Evolutionary conservation across 2,888 invertebrate species (phyloP).

Genomic region (Disparrhopalites patrizii): DNA sequence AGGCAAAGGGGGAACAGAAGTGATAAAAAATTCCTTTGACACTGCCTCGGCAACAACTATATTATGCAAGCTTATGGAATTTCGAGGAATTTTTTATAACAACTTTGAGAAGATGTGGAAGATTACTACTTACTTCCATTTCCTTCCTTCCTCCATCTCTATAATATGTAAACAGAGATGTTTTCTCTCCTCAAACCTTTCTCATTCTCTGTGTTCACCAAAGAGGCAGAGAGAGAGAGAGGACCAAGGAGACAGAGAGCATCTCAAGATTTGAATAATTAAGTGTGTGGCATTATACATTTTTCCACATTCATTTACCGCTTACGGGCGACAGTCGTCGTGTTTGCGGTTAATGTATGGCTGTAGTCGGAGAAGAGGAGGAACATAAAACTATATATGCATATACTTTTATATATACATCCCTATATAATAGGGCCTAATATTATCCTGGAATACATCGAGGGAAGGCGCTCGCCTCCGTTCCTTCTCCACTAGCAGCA

Average conservation of each 20-base stretch:
- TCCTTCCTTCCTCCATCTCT: no score
- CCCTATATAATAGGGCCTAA: background rate
- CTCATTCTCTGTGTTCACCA: no score
- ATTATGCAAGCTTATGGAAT: conserved; percentile 2
- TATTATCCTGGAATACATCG: background rate
- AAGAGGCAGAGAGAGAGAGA: no score
- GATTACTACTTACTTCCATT: no score
- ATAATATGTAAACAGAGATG: background rate
- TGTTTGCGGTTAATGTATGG: background rate
- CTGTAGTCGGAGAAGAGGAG: background rate
- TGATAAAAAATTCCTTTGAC: conserved; percentile 8
- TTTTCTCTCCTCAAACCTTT: no score
- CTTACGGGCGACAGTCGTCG: background rate
- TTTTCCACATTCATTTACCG: conserved; percentile 11
- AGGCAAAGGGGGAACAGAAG: background rate
- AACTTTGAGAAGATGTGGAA: background rate
- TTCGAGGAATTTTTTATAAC: background rate
- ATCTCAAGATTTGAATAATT: conserved; percentile 25
- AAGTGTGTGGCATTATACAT: conserved; percentile 16
- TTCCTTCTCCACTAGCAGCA: no score
- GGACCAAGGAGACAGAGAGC: background rate
- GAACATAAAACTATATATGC: no score
- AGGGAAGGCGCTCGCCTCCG: background rate
- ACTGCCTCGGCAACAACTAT: background rate
- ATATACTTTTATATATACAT: no score